Evolutionary conservation across 2,888 invertebrate genomes (phyloP).

Genomic region (Gryllus longicercus): DNA sequence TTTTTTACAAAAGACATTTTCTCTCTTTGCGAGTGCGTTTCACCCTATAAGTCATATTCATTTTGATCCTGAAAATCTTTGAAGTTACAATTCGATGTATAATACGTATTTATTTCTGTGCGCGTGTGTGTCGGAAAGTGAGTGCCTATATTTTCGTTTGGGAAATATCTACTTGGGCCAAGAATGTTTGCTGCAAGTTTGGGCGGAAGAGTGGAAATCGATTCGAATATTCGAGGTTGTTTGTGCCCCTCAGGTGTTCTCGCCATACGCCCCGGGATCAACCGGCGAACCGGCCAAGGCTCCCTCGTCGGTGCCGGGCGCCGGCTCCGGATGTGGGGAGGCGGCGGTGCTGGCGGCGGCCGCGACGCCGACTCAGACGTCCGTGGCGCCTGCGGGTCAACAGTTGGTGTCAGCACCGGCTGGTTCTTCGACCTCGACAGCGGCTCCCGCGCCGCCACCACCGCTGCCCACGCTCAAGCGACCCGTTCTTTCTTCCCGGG

Average conservation of each 20-base stretch:
- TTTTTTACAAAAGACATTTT: too few species aligned
- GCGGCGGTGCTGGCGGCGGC: background rate
- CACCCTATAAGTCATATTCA: too few species aligned
- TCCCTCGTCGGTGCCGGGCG: constrained; percentile 24
- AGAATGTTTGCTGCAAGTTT: too few species aligned
- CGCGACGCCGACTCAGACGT: background rate
- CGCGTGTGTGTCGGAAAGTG: too few species aligned
- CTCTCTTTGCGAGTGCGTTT: too few species aligned
- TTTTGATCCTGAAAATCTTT: too few species aligned
- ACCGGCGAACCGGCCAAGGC: constrained; percentile 40
- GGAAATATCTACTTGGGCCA: too few species aligned
- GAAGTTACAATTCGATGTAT: too few species aligned
- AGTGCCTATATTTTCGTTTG: too few species aligned
- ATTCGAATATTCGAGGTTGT: background rate
- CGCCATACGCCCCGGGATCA: constrained; percentile 51
- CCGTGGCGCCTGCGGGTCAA: background rate
- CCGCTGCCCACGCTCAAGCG: constrained; percentile 58
- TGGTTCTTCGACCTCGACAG: background rate
- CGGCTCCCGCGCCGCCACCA: constrained; percentile 43
- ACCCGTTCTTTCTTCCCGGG: constrained; percentile 72
- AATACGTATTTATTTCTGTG: too few species aligned
- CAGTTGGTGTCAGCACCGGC: background rate
- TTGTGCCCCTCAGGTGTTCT: constrained; percentile 39
- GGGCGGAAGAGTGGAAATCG: too few species aligned
- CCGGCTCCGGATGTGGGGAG: background rate